Base-by-base conservation (phyloP, 1,140 invertebrate genomes). In the Calephelis virginiensis region DNA sequence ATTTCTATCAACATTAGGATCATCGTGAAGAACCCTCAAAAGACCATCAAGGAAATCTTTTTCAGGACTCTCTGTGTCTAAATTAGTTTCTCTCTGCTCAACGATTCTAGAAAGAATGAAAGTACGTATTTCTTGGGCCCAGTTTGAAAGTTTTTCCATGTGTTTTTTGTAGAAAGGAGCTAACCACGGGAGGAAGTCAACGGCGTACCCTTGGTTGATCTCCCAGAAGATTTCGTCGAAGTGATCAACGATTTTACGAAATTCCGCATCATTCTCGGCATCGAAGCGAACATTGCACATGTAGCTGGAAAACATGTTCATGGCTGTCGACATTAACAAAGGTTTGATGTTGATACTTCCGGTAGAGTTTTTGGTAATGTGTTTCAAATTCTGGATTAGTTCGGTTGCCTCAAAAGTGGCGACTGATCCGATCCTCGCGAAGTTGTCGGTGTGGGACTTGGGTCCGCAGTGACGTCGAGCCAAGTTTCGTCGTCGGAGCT, bases 151-250 rank as follows among this genome's bases (percentile, higher is more conserved):
- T 70, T 94, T 94, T 0, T 92, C 90, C 90, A 96, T 94, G 76
- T 97, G 95, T 0, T 91, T 86, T 9, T 89, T 89, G 80, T 96
- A 96, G 49, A 97, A 92, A 0, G 95, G 95, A 64, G 94, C 91
- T 1, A 98, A 76, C 93, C 95, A 96, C 0, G 97, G 97, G n/a
- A 98, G 83, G 81, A 98, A 97, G 78, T 98, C 97, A 0, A 97
- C 94, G 0, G 96, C 94, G 80, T 97, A 97, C 0, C 97, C 97
- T 81, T 97, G 95, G 81, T 98, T 97, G 59, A 98, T 96, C 81
- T 98, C 97, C 93, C 94, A 96, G 89, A 98, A 98, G 5, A 98
- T 95, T 63, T 95, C 93, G 76, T 98, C 97, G 77, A 97, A 98
- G 72, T 94, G 94, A 17, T 92, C 77, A 0, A 97, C 93, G 67